Conservation (phyloP, 2,888 invertebrate genomes). For the Heliothis peltigera region DNA sequence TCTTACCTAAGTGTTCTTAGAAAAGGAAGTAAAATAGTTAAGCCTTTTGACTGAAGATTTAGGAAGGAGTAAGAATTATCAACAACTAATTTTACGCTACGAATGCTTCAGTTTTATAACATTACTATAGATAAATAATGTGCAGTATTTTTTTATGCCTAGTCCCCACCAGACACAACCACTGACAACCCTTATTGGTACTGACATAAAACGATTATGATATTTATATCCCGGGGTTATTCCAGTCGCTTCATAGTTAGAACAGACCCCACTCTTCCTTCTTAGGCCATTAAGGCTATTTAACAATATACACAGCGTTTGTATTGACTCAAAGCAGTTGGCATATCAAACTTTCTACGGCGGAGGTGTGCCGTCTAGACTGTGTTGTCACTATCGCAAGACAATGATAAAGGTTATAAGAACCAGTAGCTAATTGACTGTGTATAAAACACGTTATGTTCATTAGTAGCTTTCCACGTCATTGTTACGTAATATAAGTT, state of each 20-base stretch:
- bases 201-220: neutral
- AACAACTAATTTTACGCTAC: too few relatives aligned
- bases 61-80: too few relatives aligned
- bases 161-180: too few relatives aligned
- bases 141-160: too few relatives aligned
- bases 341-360: conserved; percentile 27
- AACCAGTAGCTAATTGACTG: conserved; percentile 30
- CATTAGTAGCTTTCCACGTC: conserved; percentile 17
- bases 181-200: neutral
- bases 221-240: conserved; percentile 1
- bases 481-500: neutral
- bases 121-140: too few relatives aligned
- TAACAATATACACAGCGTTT: conserved; percentile 3
- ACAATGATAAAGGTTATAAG: conserved; percentile 14
- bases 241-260: neutral
- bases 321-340: conserved; percentile 16
- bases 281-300: neutral
- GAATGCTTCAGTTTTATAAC: too few relatives aligned
- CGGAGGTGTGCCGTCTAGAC: conserved; percentile 33
- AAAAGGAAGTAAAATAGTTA: too few relatives aligned
- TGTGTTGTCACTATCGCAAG: conserved; percentile 20
- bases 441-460: conserved; percentile 10
- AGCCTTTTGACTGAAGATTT: too few relatives aligned
- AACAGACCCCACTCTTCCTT: neutral
- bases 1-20: too few relatives aligned